These are phyloP conservation scores for Dinocampus coccinellae DNA, from an alignment of 2,888 invertebrate genomes.

Conservation along the genomic window DNA sequence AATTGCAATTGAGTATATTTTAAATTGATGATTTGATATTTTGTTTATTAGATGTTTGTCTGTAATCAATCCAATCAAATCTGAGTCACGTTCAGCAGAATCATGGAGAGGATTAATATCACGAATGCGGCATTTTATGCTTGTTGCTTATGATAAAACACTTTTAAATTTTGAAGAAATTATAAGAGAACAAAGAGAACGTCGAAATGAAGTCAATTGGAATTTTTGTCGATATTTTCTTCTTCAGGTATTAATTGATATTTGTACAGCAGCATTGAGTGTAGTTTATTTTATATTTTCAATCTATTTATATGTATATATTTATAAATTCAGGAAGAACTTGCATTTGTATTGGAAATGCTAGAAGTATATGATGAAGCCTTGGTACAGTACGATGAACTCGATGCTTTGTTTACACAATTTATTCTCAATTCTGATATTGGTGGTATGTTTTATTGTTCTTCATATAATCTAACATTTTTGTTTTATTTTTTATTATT, in stretches of 20 bases:
- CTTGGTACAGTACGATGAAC: constrained; percentile 95
- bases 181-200: constrained; percentile 90
- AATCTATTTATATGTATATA: constrained; percentile 20
- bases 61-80: constrained; percentile 90
- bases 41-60: constrained; percentile 84
- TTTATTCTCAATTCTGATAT: constrained; percentile 94
- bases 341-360: constrained; percentile 95
- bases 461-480: not conserved
- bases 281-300: constrained; percentile 6
- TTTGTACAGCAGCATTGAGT: not conserved
- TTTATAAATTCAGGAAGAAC: constrained; percentile 82
- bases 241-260: constrained; percentile 77
- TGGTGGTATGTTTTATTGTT: constrained; percentile 71
- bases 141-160: constrained; percentile 89
- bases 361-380: constrained; percentile 94
- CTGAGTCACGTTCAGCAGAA: constrained; percentile 89
- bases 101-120: constrained; percentile 90
- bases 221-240: constrained; percentile 95
- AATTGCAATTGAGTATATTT: constrained; percentile 23
- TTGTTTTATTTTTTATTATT: not conserved
- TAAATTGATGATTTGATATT: constrained; percentile 18
- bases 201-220: constrained; percentile 91
- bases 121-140: constrained; percentile 84
- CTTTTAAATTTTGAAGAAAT: constrained; percentile 90
- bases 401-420: constrained; percentile 96